These are phyloP conservation scores for Fragum fragum DNA, from an alignment of 2,888 invertebrate genomes.

Conservation along the genomic window DNA sequence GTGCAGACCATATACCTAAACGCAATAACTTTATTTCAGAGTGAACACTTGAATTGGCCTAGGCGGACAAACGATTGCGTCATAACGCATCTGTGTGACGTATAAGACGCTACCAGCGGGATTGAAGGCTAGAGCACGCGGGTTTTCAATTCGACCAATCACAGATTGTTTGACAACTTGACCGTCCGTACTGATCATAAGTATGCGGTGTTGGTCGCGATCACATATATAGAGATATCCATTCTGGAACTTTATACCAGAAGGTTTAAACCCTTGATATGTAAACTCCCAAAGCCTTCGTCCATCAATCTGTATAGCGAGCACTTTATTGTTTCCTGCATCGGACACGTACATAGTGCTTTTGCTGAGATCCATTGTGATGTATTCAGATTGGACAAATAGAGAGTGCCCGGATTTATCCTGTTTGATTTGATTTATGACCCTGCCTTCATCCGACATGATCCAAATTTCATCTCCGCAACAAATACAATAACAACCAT, in stretches of 20 bases:
- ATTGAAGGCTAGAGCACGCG: constrained; percentile 53
- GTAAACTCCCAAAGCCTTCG: constrained; percentile 59
- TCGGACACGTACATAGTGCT: constrained; percentile 53
- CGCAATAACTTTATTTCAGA: constrained; percentile 43
- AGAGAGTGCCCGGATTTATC: constrained; percentile 48
- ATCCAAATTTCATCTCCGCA: constrained; percentile 65
- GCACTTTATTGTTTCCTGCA: constrained; percentile 49
- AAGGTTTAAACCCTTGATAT: constrained; percentile 60
- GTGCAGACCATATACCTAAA: no score
- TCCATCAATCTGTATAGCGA: constrained; percentile 59
- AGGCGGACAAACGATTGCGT: constrained; percentile 51
- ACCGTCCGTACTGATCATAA: constrained; percentile 56
- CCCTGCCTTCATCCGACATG: constrained; percentile 60
- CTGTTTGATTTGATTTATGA: constrained; percentile 48
- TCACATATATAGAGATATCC: constrained; percentile 58
- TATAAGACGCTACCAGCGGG: constrained; percentile 34
- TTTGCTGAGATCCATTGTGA: constrained; percentile 44
- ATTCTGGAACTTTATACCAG: constrained; percentile 52
- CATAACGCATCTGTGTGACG: constrained; percentile 63
- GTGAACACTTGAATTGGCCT: constrained; percentile 58
- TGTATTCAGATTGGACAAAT: constrained; percentile 64
- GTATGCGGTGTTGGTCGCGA: constrained; percentile 56
- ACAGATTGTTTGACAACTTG: constrained; percentile 59
- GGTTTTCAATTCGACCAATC: constrained; percentile 60
- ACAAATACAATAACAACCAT: constrained; percentile 58